Conservation (phyloP, 1,140 invertebrate species). For the Dendroctonus ponderosae region DNA sequence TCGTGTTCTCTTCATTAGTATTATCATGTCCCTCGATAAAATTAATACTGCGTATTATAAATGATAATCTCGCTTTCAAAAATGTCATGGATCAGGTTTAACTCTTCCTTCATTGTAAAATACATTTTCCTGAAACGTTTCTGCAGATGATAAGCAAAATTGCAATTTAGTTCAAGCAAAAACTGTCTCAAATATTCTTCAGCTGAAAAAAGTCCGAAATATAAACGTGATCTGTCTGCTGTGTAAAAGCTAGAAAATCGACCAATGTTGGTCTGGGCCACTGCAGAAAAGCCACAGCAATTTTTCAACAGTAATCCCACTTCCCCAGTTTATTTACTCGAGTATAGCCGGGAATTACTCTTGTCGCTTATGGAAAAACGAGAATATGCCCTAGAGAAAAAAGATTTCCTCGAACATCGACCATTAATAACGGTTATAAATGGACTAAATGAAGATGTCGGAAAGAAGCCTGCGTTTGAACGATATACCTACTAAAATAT, state of each 20-base stretch:
- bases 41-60: too few species aligned
- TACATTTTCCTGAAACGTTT: too few species aligned
- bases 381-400: conserved; percentile 25
- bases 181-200: too few species aligned
- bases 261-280: conserved; percentile 14
- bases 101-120: too few species aligned
- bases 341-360: conserved; percentile 32
- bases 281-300: conserved; percentile 26
- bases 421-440: conserved; percentile 32
- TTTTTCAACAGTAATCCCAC: conserved; percentile 33
- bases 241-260: conserved; percentile 22
- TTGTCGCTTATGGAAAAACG: conserved; percentile 27
- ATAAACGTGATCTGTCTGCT: too few species aligned
- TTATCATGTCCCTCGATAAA: too few species aligned
- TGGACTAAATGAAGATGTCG: conserved; percentile 1
- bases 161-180: neutral
- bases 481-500: too few species aligned
- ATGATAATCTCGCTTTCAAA: too few species aligned
- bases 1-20: too few species aligned
- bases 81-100: too few species aligned
- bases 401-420: conserved; percentile 22
- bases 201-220: too few species aligned
- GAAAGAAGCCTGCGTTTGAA: neutral
- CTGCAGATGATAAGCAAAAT: neutral
- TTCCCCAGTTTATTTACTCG: conserved; percentile 32